Base-by-base conservation (phyloP, 2,888 invertebrate species). In the Rutpela maculata region DNA sequence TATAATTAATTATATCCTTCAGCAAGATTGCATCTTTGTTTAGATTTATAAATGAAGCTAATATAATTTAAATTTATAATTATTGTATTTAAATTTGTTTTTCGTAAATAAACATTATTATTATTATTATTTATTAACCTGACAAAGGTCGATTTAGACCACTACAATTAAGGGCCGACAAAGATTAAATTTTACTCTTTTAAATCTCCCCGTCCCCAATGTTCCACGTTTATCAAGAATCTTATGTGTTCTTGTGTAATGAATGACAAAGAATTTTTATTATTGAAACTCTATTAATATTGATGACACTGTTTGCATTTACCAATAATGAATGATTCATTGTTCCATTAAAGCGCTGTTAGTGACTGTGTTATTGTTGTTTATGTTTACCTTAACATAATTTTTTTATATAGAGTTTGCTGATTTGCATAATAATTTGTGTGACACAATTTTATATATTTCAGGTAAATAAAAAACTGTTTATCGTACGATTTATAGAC, bases 291-390 rank as follows among this genome's bases (percentile, higher is more conserved):
- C 50, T 50, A 50, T 50, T 12, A 73, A 57, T 57, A 67, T 74
- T 67, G 74, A 74, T 74, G 74, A 74, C 66, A 74, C 59, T 74
- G 74, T 74, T 74, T 67, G 55, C 66, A 74, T 66, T 65, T 56
- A 19, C 57, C 18, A 11, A 63, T 56, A 38, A 50, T 50, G 50
- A 35, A 66, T 74, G 65, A 74, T 19, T 74, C 74, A 74, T n/a
- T 38, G 1, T 57, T 74, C 35, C 73, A 57, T 74, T 57, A 31
- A 69, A 55, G 35, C 35, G 66, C 66, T 31, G 18, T 57, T 66
- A 74, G 74, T 74, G 74, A 74, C 74, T 74, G 74, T 57, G 69
- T 70, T 57, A 56, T 38, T 69, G 26, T 72, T 72, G 17, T 72
- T 62, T 72, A 35, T 57, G 74, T 74, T 74, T 57, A 65, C 57